Conservation (phyloP, 2,797 vertebrate genomes). For the Catamblyrhynchus diadema region DNA sequence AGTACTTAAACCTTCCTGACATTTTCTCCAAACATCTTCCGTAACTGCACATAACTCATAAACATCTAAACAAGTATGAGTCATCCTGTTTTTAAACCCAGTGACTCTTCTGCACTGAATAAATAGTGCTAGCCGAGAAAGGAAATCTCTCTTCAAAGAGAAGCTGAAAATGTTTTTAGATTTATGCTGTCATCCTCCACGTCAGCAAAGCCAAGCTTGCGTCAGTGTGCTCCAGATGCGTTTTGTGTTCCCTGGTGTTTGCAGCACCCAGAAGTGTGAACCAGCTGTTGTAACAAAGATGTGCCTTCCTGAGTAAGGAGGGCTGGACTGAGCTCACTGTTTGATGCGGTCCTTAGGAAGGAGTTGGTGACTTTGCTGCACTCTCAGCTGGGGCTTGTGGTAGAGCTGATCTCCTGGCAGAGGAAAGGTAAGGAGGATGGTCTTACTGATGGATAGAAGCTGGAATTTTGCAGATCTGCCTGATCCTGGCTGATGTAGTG, state of each 20-base stretch:
- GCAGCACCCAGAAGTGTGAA: background rate
- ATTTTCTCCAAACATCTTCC: background rate
- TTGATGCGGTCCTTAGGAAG: background rate
- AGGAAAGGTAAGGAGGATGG: background rate
- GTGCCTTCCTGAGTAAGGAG: fast-evolving
- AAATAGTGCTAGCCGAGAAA: background rate
- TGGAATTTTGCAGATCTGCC: background rate
- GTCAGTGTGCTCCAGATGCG: background rate
- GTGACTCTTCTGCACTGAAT: background rate
- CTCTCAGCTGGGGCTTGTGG: background rate
- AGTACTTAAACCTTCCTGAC: conserved; percentile 4
- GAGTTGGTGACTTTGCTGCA: background rate
- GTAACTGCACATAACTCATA: conserved; percentile 4
- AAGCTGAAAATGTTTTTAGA: background rate
- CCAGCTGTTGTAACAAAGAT: background rate
- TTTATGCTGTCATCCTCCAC: background rate
- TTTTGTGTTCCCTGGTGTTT: background rate
- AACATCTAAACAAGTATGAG: conserved; percentile 40
- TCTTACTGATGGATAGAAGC: background rate
- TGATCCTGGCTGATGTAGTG: background rate
- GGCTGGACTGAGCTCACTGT: background rate
- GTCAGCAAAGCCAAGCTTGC: background rate
- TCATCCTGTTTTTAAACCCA: conserved; percentile 28
- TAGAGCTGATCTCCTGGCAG: background rate
- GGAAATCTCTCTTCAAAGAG: conserved; percentile 15